Conservation (phyloP, 2,888 invertebrate genomes). For the Diaphora mendica region DNA sequence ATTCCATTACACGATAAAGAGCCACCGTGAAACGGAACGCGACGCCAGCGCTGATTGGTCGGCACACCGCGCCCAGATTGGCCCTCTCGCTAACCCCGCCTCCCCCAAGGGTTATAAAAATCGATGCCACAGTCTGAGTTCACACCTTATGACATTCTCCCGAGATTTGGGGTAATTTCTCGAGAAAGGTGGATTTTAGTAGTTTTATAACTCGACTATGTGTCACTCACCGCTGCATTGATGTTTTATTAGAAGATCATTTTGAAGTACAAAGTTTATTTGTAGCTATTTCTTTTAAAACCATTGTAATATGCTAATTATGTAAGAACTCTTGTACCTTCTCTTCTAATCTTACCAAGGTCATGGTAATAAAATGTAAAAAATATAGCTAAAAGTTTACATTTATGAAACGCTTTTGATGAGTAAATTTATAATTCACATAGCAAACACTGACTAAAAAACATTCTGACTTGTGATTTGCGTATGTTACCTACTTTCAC, state of each 20-base stretch:
- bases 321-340: no score
- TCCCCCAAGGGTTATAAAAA: constrained; percentile 82
- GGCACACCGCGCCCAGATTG: constrained; percentile 82
- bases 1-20: constrained; percentile 84
- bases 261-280: background rate
- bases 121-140: constrained; percentile 68
- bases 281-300: background rate
- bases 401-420: no score
- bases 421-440: no score
- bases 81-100: constrained; percentile 80
- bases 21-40: constrained; percentile 66
- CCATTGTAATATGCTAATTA: background rate
- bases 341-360: no score
- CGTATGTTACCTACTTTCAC: background rate
- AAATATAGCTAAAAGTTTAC: no score
- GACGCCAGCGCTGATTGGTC: constrained; percentile 78
- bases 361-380: no score
- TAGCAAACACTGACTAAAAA: no score
- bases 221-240: background rate
- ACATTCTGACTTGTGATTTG: background rate
- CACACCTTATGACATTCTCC: constrained; percentile 5
- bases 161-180: constrained; percentile 10
- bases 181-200: background rate
- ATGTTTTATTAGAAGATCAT: background rate
- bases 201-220: background rate